Evolutionary conservation across 2,797 vertebrate genomes (phyloP).

Genomic region (Falco peregrinus): DNA sequence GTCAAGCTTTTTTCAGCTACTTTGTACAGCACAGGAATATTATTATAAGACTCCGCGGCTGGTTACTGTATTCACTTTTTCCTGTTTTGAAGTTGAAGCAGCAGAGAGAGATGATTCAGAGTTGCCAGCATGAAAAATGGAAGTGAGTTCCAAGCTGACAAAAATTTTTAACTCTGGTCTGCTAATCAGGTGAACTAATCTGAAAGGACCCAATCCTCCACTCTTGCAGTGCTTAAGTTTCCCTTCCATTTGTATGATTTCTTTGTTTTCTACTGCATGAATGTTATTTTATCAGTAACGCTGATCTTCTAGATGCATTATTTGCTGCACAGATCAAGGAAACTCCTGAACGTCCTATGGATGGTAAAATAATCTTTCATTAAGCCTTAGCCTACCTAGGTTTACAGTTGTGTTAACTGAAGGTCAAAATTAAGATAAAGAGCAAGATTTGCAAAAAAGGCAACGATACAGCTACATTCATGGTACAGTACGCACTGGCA

Average conservation of each 20-base stretch:
- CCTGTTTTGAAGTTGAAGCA: conserved; percentile 48
- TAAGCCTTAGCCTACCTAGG: not conserved
- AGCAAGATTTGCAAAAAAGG: not conserved
- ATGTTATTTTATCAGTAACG: not conserved
- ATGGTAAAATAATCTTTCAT: rapidly evolving
- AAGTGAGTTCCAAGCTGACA: conserved; percentile 12
- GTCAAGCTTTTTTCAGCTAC: not conserved
- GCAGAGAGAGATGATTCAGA: conserved; percentile 41
- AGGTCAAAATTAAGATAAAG: not conserved
- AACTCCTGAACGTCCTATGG: not conserved
- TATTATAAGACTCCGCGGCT: not conserved
- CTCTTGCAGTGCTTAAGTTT: not conserved
- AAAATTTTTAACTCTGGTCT: not conserved
- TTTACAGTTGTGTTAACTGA: not conserved
- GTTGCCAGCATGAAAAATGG: conserved; percentile 5
- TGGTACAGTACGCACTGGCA: not conserved
- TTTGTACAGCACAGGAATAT: not conserved
- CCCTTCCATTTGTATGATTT: not conserved
- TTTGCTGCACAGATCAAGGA: not conserved
- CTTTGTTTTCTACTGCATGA: not conserved
- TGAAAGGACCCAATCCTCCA: not conserved
- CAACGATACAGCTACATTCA: not conserved
- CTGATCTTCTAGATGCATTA: not conserved
- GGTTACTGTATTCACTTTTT: conserved; percentile 41
- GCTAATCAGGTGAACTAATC: not conserved